phyloP scores from a whole-genome alignment of 1,140 invertebrate species.

The Conus ventricosus region DNA sequence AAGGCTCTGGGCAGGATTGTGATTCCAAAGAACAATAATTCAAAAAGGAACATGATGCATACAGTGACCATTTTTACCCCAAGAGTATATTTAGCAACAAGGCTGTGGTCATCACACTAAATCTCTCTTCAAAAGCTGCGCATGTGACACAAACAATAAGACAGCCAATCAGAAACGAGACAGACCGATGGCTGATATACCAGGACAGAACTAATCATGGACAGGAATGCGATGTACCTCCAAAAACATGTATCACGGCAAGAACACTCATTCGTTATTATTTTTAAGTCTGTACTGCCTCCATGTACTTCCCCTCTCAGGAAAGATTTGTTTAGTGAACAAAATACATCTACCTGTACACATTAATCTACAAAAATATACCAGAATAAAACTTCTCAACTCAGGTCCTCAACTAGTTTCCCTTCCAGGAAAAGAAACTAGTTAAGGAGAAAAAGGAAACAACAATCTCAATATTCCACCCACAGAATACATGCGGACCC shows the following conservation, averaged over 20 bases:
- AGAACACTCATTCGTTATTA: background rate
- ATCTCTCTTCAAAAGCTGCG: background rate
- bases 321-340: background rate
- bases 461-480: too few species aligned
- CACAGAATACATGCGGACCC: background rate
- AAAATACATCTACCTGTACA: background rate
- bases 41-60: background rate
- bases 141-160: background rate
- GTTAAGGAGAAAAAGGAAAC: too few species aligned
- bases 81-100: background rate
- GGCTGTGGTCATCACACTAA: background rate
- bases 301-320: background rate
- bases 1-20: background rate
- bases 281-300: background rate
- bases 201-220: background rate
- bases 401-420: too few species aligned
- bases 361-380: too few species aligned
- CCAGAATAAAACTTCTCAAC: too few species aligned
- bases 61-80: background rate
- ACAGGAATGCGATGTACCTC: background rate
- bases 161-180: background rate
- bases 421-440: too few species aligned
- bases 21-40: background rate
- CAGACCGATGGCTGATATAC: background rate
- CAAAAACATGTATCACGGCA: background rate